Evolutionary conservation across 2,888 invertebrate species (phyloP).

Genomic region (Acrobasis consociella): DNA sequence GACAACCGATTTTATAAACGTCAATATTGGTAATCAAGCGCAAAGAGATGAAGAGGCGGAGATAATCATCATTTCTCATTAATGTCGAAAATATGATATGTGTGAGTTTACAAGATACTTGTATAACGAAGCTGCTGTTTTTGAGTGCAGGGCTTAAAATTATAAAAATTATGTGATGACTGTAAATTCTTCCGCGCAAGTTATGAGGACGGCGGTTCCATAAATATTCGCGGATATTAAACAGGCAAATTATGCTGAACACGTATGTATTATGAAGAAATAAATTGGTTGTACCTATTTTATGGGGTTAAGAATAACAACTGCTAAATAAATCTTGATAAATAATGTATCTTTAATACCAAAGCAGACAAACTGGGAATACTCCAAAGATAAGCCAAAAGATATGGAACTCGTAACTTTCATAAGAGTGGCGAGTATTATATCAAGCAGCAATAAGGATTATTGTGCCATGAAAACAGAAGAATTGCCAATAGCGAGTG

Average conservation of each 20-base stretch:
- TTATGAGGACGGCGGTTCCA: constrained; percentile 22
- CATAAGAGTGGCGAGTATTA: background rate
- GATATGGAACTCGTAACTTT: too few species aligned
- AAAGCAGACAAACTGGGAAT: too few species aligned
- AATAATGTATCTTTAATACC: too few species aligned
- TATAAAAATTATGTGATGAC: constrained; percentile 7
- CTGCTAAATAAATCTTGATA: too few species aligned
- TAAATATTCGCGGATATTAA: constrained; percentile 20
- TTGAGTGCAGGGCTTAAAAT: constrained; percentile 6
- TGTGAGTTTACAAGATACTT: background rate
- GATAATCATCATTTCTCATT: too few species aligned
- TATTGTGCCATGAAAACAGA: background rate
- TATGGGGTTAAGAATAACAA: too few species aligned
- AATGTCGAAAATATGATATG: too few species aligned
- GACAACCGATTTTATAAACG: too few species aligned
- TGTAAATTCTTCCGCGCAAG: constrained; percentile 23
- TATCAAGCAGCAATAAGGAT: background rate
- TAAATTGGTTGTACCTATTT: too few species aligned
- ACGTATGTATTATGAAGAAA: background rate
- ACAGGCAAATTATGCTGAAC: constrained; percentile 7
- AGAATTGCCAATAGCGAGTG: constrained; percentile 41
- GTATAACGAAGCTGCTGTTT: background rate
- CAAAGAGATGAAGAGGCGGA: too few species aligned
- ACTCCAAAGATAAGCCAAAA: too few species aligned
- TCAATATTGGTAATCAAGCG: too few species aligned